Evolutionary conservation across 2,113 vertebrate genomes (phyloP), one percentile per base, ranked within the genome.

Genomic region (Platichthys stellatus): DNA sequence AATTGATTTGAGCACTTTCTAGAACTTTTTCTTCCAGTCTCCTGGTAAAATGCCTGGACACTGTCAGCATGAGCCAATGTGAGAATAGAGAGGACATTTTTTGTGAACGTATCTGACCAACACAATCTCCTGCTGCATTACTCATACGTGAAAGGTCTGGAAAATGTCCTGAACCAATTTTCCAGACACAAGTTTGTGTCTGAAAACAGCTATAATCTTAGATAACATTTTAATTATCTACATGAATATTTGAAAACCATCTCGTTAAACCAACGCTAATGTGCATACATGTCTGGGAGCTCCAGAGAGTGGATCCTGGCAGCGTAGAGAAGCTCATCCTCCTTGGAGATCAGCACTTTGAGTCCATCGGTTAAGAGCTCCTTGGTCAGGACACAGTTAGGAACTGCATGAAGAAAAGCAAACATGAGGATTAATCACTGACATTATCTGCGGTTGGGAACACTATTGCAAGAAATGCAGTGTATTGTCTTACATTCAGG

Each of bases 281-380:
- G 21, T 18, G 11, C 69, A 61, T 61, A 98, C 98, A 97, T 97
- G 88, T 97, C 96, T 0, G 97, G 96, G 10, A 96, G 92, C 61
- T 97, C 97, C 85, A 97, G 93, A 18, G 94, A 95, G 80, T 96
- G 95, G 69, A 99, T 94, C 11, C 94, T 96, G 74, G 97, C 98
- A 0, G 97, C 96, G 0, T 99, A 99, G 4, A 99, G 94, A 72
- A 99, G 94, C 68, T 97, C 96, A 78, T 99, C 98, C 70, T 98
- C 97, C 89, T 98, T 98, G 73, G 96, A 96, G 75, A 98, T 96
- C 64, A 99, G 94, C 77, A 99, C 95, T 18, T 96, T 97, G 21
- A 98, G 93, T 21, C 97, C 98, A 1, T 98, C 98, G 69, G 93
- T 94, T 69, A 98, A 92, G 23, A 96, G 94, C 23, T 97, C 96